Conservation (phyloP, 2,888 invertebrate species). For the Arenicola marina region DNA sequence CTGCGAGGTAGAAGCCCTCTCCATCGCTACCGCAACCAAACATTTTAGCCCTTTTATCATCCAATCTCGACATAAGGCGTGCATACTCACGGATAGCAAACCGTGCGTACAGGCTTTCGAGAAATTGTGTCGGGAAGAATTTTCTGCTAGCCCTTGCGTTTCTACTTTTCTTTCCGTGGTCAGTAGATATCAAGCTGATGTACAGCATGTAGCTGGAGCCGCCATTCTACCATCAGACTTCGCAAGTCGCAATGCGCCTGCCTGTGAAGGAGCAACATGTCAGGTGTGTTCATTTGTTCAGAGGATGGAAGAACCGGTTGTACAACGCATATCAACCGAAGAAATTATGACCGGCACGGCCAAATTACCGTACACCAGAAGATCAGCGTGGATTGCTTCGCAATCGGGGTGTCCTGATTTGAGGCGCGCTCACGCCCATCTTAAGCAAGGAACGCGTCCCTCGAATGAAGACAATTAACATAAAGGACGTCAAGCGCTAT, state of each 20-base stretch:
- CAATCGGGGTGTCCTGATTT: slow-evolving; percentile 38
- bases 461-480: slow-evolving; percentile 33
- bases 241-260: slow-evolving; percentile 9
- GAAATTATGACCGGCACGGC: background rate
- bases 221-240: slow-evolving; percentile 12
- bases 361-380: slow-evolving; percentile 3
- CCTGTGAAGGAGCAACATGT: background rate
- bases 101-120: slow-evolving; percentile 14
- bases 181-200: slow-evolving; percentile 8
- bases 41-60: slow-evolving; percentile 10
- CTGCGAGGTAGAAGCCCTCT: slow-evolving; percentile 11
- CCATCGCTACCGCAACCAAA: slow-evolving; percentile 8
- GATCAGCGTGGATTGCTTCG: slow-evolving; percentile 11
- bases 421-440: slow-evolving; percentile 31
- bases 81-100: slow-evolving; percentile 6
- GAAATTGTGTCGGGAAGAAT: slow-evolving; percentile 7
- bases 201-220: slow-evolving; percentile 10
- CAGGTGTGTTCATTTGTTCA: slow-evolving; percentile 9
- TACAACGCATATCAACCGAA: background rate
- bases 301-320: background rate
- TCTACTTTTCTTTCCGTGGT: slow-evolving; percentile 15
- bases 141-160: slow-evolving; percentile 11
- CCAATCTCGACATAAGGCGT: background rate
- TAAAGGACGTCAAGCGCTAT: slow-evolving; percentile 28
- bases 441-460: slow-evolving; percentile 37